phyloP scores from a whole-genome alignment of 2,113 vertebrate genomes.

The Litocranius walleri region DNA sequence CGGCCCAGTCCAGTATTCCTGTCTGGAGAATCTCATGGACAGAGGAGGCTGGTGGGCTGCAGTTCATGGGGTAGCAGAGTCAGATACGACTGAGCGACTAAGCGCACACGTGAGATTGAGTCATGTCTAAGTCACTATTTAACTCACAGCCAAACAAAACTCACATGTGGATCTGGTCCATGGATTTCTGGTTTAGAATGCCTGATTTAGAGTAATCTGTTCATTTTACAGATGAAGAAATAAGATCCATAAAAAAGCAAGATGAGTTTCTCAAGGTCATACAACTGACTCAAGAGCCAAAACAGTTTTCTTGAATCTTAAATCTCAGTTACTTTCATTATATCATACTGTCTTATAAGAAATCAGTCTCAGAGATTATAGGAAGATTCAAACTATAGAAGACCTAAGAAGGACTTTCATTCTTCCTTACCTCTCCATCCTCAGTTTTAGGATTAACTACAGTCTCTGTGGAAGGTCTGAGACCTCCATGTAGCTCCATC shows the following conservation, averaged over 20 bases:
- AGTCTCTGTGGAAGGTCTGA: neutral
- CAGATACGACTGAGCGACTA: neutral
- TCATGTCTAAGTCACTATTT: neutral
- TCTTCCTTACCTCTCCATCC: neutral
- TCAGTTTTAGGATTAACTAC: neutral
- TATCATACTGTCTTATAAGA: neutral
- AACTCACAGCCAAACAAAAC: neutral
- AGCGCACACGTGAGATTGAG: neutral
- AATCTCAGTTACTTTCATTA: neutral
- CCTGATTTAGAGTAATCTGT: neutral
- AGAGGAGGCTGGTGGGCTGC: neutral
- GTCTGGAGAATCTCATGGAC: neutral
- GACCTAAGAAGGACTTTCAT: neutral
- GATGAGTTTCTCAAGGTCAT: neutral
- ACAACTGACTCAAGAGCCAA: neutral
- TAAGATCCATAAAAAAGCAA: neutral
- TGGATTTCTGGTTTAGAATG: neutral
- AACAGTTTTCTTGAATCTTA: neutral
- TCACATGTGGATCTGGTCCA: neutral
- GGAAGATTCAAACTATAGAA: neutral
- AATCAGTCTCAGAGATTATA: neutral
- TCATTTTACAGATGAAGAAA: neutral
- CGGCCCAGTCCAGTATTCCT: neutral
- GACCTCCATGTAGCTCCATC: neutral
- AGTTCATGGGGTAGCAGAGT: neutral